Evolutionary conservation across 2,797 vertebrate species (phyloP).

Genomic region (Tapirus indicus): DNA sequence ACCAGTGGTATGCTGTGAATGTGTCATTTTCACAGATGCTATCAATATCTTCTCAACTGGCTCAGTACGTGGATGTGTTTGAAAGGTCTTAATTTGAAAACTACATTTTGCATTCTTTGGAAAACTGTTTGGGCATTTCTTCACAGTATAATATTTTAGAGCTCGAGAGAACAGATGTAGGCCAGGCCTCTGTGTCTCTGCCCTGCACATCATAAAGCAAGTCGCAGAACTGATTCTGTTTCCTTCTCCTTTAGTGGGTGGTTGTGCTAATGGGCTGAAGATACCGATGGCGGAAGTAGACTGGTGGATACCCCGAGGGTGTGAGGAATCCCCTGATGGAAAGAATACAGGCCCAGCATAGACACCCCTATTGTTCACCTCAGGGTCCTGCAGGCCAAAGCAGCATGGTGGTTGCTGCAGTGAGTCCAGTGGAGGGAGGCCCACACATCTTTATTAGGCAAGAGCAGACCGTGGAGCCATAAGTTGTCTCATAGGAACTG

Average conservation of each 20-base stretch:
- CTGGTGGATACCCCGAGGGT: accelerated
- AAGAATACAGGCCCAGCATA: background rate
- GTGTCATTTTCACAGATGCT: background rate
- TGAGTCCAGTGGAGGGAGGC: background rate
- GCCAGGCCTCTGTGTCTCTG: background rate
- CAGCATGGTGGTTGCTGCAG: background rate
- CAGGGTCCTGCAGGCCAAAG: accelerated
- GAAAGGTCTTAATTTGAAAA: background rate
- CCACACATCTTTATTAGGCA: background rate
- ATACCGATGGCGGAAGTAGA: background rate
- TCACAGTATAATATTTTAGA: background rate
- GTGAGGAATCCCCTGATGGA: too few species aligned
- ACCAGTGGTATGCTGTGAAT: background rate
- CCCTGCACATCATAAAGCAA: background rate
- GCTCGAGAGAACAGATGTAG: background rate
- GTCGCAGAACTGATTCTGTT: background rate
- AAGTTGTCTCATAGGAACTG: background rate
- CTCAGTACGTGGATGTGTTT: background rate
- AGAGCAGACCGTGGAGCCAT: background rate
- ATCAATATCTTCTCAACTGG: background rate
- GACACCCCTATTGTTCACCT: too few species aligned
- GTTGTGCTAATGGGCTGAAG: background rate
- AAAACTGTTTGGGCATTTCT: background rate
- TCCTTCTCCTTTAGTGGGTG: background rate
- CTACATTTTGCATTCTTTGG: background rate